Evolutionary conservation across 2,797 vertebrate species (phyloP).

Genomic region (Leptodactylus fallax): DNA sequence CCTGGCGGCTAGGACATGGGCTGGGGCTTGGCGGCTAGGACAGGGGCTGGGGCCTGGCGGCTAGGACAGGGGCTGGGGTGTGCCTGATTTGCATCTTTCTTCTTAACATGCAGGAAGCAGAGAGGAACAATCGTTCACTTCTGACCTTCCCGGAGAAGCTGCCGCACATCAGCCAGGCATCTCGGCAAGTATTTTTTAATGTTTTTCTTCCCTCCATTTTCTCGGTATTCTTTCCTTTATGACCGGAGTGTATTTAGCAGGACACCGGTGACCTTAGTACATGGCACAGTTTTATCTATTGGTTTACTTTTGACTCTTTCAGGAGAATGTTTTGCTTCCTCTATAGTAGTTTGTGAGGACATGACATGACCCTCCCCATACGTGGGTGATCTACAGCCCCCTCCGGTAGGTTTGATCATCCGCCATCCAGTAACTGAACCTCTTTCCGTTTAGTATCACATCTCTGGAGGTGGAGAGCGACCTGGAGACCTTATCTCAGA

Average conservation of each 20-base stretch:
- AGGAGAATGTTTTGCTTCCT: background rate
- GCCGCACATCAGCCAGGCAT: conserved; percentile 76
- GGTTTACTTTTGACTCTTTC: too few relatives aligned
- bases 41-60: too few relatives aligned
- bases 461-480: conserved; percentile 80
- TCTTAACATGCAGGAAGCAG: conserved; percentile 77
- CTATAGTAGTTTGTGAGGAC: background rate
- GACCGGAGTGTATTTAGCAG: too few relatives aligned
- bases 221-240: too few relatives aligned
- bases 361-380: background rate
- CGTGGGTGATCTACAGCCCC: too few relatives aligned
- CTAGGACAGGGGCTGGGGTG: too few relatives aligned
- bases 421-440: background rate
- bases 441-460: conserved; percentile 72
- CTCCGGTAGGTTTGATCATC: background rate
- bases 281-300: too few relatives aligned
- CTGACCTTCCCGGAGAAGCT: conserved; percentile 81
- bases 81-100: background rate
- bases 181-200: conserved; percentile 72
- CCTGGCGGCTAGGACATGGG: too few relatives aligned
- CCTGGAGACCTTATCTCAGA: conserved; percentile 72
- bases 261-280: too few relatives aligned
- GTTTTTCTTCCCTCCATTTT: too few relatives aligned
- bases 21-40: too few relatives aligned
- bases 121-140: conserved; percentile 76